A percentile compares a stretch with the other conserved stretches of the same genome.
Conservation (phyloP, 2,113 vertebrate genomes). For the Callaeas wilsoni region DNA sequence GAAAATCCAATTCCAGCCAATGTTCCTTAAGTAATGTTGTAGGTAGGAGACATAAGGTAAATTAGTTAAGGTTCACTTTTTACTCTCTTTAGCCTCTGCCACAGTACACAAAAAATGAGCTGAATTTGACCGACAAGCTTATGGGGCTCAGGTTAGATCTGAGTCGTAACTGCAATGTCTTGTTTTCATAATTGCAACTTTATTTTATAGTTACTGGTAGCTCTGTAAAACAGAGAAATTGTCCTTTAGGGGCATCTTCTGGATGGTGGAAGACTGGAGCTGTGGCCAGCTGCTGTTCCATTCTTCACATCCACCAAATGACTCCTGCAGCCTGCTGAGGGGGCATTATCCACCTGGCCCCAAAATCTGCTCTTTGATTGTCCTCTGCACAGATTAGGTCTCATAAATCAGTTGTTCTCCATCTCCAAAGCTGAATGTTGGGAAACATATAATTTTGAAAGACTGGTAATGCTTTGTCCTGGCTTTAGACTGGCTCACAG, state of each 20-base stretch:
- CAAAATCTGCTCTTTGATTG: background rate
- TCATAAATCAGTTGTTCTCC: background rate
- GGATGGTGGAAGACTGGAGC: background rate
- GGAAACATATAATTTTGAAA: background rate
- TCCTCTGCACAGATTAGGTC: background rate
- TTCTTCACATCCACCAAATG: background rate
- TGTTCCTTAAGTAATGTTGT: background rate
- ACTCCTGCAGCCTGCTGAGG: background rate
- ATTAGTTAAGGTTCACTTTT: background rate
- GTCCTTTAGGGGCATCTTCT: background rate
- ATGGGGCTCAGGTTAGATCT: background rate
- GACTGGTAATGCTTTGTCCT: background rate
- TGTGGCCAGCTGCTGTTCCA: fast-evolving
- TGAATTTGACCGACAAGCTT: background rate
- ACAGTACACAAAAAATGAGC: background rate
- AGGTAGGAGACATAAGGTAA: background rate
- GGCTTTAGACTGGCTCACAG: background rate
- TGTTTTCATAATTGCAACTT: background rate
- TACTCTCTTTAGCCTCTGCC: background rate
- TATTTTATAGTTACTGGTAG: background rate
- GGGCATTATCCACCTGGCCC: background rate
- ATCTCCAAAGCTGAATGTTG: background rate
- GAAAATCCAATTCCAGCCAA: background rate
- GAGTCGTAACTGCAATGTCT: background rate
- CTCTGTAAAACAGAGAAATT: background rate